phyloP scores from a whole-genome alignment of 2,113 vertebrate genomes.

The Lasiurus borealis region DNA sequence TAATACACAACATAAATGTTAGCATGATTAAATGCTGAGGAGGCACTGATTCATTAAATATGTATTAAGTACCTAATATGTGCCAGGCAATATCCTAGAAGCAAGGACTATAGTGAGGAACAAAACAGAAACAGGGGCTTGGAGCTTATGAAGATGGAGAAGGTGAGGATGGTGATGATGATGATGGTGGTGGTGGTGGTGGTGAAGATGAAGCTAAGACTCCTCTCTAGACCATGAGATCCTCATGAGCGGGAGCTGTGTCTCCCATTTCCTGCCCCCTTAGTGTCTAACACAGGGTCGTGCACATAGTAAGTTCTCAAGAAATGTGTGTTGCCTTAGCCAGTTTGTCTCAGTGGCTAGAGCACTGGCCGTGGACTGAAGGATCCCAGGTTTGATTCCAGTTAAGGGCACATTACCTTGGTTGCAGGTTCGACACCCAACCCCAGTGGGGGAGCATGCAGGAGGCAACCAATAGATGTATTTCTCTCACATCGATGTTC shows the following conservation, averaged over 20 bases:
- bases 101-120: accelerated
- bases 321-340: background rate
- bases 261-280: background rate
- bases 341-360: too few species aligned
- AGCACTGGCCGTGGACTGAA: too few species aligned
- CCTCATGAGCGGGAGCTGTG: background rate
- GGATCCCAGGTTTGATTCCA: too few species aligned
- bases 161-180: accelerated
- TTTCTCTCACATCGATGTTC: too few species aligned
- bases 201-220: background rate
- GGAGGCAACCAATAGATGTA: too few species aligned
- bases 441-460: too few species aligned
- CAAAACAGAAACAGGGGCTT: background rate
- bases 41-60: background rate
- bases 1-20: accelerated
- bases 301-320: background rate
- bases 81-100: background rate
- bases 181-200: accelerated
- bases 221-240: background rate
- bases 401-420: too few species aligned
- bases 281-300: background rate
- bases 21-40: accelerated
- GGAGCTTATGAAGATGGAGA: background rate
- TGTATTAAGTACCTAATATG: accelerated
- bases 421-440: too few species aligned